phyloP scores from a whole-genome alignment of 2,797 vertebrate genomes.

The Lerista edwardsae region DNA sequence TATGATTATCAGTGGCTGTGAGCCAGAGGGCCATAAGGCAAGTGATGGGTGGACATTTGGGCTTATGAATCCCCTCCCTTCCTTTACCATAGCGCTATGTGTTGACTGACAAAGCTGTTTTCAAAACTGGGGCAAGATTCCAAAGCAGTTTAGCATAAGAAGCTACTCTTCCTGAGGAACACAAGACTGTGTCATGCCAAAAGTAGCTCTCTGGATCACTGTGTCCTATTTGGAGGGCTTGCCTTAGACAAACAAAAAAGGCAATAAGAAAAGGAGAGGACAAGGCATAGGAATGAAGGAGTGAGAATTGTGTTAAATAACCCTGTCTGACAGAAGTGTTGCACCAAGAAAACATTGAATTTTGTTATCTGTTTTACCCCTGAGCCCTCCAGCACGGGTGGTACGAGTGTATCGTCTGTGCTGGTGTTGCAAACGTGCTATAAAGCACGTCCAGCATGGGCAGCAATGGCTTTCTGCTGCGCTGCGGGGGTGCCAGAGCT shows the following conservation, averaged over 20 bases:
- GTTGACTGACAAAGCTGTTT: not conserved
- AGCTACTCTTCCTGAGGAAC: not conserved
- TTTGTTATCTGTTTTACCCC: no score
- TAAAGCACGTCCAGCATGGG: no score
- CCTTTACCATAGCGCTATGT: not conserved
- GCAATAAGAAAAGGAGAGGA: not conserved
- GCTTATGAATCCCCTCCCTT: not conserved
- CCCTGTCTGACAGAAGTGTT: no score
- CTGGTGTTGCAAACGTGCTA: no score
- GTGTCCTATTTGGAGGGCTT: no score
- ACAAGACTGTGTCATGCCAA: not conserved
- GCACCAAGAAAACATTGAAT: no score
- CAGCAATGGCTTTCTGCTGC: no score
- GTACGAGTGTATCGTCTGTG: no score
- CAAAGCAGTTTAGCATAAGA: not conserved
- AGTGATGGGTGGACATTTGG: not conserved
- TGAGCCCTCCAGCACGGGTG: no score
- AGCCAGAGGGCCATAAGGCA: not conserved
- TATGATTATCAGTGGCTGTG: not conserved
- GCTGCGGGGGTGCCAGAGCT: no score
- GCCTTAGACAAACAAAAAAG: not conserved
- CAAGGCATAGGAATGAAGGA: not conserved
- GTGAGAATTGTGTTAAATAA: no score
- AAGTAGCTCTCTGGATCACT: not conserved
- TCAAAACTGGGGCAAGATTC: not conserved